Percentiles rank a stretch among this genome's conserved stretches.
Conservation (phyloP, 2,113 vertebrate species). For the Sinosuthora webbiana region DNA sequence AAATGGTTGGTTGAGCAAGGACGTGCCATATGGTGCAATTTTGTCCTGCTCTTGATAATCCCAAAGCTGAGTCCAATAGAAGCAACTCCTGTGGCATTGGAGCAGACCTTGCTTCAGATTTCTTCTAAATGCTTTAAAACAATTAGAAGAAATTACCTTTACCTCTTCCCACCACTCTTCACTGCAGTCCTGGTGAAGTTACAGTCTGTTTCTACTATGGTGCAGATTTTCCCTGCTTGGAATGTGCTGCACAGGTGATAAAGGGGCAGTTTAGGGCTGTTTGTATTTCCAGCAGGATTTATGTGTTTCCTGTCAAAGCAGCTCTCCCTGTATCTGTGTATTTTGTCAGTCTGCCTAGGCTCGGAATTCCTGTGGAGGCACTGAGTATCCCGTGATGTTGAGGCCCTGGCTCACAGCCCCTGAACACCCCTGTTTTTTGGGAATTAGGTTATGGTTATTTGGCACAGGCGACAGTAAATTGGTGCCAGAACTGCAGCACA, state of each 20-base stretch:
- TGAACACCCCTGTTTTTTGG: background rate
- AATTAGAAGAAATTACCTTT: background rate
- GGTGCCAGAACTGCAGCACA: background rate
- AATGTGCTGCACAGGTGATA: background rate
- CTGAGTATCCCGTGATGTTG: background rate
- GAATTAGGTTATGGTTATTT: accelerated
- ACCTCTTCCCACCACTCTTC: background rate
- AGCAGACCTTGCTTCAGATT: background rate
- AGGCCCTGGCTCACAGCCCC: background rate
- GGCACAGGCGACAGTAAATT: background rate
- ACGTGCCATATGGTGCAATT: background rate
- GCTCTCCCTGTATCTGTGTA: background rate
- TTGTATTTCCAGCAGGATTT: background rate
- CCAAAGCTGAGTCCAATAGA: background rate
- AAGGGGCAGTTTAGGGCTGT: background rate
- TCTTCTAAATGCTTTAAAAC: background rate
- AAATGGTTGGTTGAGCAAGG: background rate
- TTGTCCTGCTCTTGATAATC: background rate
- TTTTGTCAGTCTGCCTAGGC: background rate
- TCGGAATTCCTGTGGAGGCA: background rate
- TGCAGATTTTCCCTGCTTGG: background rate
- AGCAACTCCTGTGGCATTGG: background rate
- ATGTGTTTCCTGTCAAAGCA: background rate
- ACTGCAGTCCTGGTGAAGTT: background rate
- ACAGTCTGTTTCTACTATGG: background rate